Evolutionary conservation across 2,797 vertebrate genomes (phyloP).

Genomic region (Crax fasciolata): DNA sequence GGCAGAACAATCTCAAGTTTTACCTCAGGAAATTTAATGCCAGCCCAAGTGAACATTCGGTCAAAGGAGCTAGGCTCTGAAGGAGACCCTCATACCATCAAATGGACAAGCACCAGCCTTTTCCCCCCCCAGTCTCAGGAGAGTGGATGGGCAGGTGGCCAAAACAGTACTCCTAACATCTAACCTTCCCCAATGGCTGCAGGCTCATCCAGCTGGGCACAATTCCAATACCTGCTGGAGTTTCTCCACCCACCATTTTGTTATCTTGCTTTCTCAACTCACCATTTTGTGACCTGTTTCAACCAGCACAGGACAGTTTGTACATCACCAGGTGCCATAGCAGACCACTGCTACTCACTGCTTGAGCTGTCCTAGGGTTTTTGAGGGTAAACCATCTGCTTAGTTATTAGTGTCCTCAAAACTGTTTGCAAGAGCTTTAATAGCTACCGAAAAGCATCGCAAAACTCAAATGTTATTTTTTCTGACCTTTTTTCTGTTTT

Average conservation of each 20-base stretch:
- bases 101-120: background rate
- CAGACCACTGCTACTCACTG: background rate
- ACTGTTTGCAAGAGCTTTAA: background rate
- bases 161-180: background rate
- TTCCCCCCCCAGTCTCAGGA: background rate
- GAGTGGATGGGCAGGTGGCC: background rate
- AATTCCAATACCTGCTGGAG: background rate
- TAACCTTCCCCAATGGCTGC: fast-evolving
- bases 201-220: background rate
- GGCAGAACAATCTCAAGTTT: fast-evolving
- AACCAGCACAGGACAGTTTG: background rate
- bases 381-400: background rate
- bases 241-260: background rate
- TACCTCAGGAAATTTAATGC: background rate
- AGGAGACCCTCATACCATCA: background rate
- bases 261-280: background rate
- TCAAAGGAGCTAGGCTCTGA: background rate
- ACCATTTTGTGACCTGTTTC: background rate
- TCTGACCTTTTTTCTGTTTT: background rate
- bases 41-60: fast-evolving
- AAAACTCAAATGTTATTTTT: background rate
- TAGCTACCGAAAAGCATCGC: background rate
- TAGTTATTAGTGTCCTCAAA: background rate
- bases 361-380: background rate
- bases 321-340: fast-evolving